Base-by-base conservation (phyloP, 92 coral and sea anemone species). In the Metridium senile region DNA sequence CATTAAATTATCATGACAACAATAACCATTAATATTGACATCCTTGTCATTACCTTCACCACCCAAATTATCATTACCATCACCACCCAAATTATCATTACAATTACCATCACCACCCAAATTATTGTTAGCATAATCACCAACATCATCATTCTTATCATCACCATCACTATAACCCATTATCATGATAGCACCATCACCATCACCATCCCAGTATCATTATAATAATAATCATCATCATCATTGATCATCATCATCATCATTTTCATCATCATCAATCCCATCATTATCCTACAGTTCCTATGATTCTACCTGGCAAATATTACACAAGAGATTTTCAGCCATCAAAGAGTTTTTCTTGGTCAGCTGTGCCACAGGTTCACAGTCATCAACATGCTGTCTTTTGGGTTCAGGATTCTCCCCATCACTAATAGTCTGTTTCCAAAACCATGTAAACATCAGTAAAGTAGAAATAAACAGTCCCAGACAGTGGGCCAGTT, bases 271-370 rank as follows among this genome's bases (percentile, higher is more conserved):
- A 62, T 29, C 68, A 62, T 27, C 68, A 62, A 1, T 18, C 13
- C 29, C 68, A 62, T 16, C 28, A 62, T 18, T 33, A 62, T 33
- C 70, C 22, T 39, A 39, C 13, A 39, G 13, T 39, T 39, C 49
- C 6, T 6, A 39, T 4, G 13, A 39, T 39, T 4, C 18, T 68
- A 90, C 98, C 93, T 93, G 98, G 53, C 98, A 93, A 68, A 93
- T 93, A 35, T 88, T 86, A 71, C 98, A 93, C 43, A 87, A 33
- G 1, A 93, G 59, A 1, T 95, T 84, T 27, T 90, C 96, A 11
- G 97, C 93, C 61, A 93, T 84, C 8, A 30, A 63, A 33, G 86
- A 76, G 83, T 86, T 89, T n/a, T 65, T 70, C 56, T 79, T 57
- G 20, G 67, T 34, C 23, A 58, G 35, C 34, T 63, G 16, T 31